Conservation (phyloP, 2,113 vertebrate genomes). For the Peromyscus californicus region DNA sequence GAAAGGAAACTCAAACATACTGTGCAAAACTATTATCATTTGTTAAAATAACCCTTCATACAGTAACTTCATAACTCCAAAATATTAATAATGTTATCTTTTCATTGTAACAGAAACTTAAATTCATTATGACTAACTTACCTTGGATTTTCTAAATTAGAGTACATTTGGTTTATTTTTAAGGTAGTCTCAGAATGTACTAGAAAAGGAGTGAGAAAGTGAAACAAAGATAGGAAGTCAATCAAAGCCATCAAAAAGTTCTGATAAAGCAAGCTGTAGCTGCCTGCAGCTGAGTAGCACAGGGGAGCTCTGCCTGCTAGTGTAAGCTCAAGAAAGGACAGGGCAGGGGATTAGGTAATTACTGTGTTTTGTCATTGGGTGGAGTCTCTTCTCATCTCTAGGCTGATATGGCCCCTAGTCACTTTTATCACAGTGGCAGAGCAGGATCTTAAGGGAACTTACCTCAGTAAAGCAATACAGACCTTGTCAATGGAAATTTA, state of each 20-base stretch:
- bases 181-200: neutral
- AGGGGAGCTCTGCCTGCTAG: neutral
- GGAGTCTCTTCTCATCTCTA: neutral
- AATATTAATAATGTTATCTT: neutral
- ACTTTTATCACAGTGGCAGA: neutral
- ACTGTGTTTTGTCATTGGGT: neutral
- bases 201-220: neutral
- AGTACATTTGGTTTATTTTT: neutral
- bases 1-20: slow-evolving; percentile 13
- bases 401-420: neutral
- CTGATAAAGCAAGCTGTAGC: neutral
- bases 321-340: neutral
- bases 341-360: neutral
- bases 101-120: neutral
- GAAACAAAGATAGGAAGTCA: neutral
- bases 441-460: neutral
- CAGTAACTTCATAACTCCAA: neutral
- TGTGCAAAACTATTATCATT: neutral
- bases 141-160: no score
- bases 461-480: neutral
- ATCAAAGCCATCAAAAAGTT: neutral
- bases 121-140: neutral
- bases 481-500: neutral
- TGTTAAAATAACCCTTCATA: neutral
- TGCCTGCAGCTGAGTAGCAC: neutral